Evolutionary conservation across 2,797 vertebrate species (phyloP).

Genomic region (Syndactyla subalaris): DNA sequence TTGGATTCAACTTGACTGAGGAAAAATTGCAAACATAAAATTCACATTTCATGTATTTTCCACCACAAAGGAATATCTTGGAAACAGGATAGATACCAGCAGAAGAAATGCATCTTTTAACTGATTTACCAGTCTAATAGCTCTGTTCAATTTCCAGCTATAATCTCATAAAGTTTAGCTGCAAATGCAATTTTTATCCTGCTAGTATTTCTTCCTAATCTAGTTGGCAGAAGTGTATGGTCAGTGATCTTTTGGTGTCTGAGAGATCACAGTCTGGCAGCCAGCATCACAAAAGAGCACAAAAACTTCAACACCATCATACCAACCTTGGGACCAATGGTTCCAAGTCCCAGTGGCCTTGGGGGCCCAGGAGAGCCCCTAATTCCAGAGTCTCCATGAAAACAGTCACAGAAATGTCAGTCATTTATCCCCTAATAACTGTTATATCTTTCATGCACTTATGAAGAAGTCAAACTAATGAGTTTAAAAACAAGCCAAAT

Average conservation of each 20-base stretch:
- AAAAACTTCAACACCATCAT: neutral
- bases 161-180: neutral
- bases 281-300: neutral
- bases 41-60: neutral
- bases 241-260: neutral
- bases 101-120: neutral
- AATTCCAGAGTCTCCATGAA: constrained; percentile 84
- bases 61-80: neutral
- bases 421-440: neutral
- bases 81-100: neutral
- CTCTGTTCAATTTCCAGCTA: neutral
- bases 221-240: neutral
- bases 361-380: constrained; percentile 78
- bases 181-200: neutral
- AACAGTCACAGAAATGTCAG: neutral
- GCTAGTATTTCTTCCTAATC: neutral
- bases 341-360: constrained; percentile 78
- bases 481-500: neutral
- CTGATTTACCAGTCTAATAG: neutral
- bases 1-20: neutral
- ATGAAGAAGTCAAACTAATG: neutral
- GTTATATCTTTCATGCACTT: neutral
- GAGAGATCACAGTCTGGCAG: neutral
- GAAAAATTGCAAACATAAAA: neutral
- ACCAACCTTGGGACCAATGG: constrained; percentile 83